These are phyloP conservation scores for Brachystomella parvula DNA, from an alignment of 1,140 invertebrate species.

Conservation along the genomic window DNA sequence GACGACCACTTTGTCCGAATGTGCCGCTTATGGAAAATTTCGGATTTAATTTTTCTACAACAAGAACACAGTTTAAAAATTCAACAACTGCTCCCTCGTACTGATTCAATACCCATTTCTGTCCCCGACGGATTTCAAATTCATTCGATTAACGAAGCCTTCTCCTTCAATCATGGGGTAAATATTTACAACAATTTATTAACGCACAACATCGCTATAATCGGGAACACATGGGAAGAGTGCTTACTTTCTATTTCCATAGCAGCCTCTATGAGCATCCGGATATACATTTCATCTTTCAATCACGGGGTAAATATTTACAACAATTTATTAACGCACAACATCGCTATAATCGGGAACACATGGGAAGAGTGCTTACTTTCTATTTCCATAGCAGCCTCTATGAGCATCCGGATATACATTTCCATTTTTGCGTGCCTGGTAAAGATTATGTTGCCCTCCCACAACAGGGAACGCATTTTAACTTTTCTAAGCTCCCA, in stretches of 20 bases:
- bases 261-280: neutral
- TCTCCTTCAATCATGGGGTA: neutral
- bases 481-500: no score
- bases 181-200: neutral
- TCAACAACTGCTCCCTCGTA: no score
- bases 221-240: neutral
- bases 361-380: no score
- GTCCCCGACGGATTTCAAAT: neutral
- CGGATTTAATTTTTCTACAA: neutral
- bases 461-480: no score
- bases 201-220: neutral
- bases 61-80: neutral
- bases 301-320: neutral
- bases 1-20: neutral
- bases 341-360: no score
- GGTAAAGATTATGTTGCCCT: no score
- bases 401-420: no score
- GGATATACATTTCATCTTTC: neutral
- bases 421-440: no score
- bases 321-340: no score
- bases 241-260: neutral
- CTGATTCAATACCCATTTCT: neutral
- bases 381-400: no score
- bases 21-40: neutral
- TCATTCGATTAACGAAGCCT: neutral